Conservation (phyloP, 2,888 invertebrate genomes). For the Ichneumoninae sp. region DNA sequence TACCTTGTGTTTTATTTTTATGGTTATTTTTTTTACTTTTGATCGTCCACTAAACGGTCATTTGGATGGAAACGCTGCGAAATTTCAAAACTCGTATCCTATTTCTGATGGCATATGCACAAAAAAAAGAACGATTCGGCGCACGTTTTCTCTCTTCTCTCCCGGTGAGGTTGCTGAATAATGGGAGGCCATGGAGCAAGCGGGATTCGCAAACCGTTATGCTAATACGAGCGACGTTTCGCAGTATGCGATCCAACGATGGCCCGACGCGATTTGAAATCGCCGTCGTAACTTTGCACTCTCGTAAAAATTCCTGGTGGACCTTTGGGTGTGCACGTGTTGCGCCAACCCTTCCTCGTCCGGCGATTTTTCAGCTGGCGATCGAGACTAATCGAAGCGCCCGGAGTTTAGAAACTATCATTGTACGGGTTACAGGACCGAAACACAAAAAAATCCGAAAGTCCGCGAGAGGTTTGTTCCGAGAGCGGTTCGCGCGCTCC, state of each 20-base stretch:
- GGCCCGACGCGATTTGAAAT: neutral
- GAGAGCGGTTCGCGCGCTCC: conserved; percentile 18
- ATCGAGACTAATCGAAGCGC: conserved; percentile 14
- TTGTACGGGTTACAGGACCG: neutral
- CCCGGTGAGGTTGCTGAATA: conserved; percentile 40
- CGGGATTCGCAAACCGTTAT: conserved; percentile 40
- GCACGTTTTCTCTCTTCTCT: conserved; percentile 4
- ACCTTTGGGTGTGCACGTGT: neutral
- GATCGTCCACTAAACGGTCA: conserved; percentile 29
- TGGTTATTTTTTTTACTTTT: conserved; percentile 9
- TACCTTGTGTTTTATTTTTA: neutral
- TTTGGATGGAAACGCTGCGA: conserved; percentile 28
- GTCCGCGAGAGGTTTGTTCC: conserved; percentile 38
- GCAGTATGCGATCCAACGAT: no score
- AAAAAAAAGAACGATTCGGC: neutral
- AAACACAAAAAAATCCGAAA: conserved; percentile 55
- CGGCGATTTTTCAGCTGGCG: conserved; percentile 3
- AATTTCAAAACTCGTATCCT: conserved; percentile 13
- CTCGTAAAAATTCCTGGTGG: neutral
- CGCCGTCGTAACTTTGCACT: neutral
- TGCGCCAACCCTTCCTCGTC: neutral
- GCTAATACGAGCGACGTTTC: conserved; percentile 30
- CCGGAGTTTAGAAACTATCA: conserved; percentile 52
- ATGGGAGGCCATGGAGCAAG: conserved; percentile 32
- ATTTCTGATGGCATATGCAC: neutral